Base-by-base conservation (phyloP, 2,888 invertebrate species). In the Drosophila macrospina region DNA sequence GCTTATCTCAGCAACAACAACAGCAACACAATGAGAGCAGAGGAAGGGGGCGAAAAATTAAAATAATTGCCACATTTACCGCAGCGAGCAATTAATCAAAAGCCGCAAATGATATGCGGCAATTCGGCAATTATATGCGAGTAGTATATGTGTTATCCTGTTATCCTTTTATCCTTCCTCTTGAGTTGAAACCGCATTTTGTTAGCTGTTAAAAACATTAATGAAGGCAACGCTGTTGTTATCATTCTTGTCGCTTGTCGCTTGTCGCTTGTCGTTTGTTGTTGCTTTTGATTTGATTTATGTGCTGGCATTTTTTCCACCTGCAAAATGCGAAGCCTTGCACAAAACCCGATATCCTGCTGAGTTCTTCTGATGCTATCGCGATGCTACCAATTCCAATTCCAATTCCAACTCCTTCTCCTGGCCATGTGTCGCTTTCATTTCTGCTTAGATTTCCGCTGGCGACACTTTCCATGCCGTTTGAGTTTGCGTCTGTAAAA, bases 11-110 rank as follows among this genome's bases (percentile, higher is more conserved):
- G 41, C 45, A 44, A 24, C 11, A 24, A 5, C 41, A 41, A 20
- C 5, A 41, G 6, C 2, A 20, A 20, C 11, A 41, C 20, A 20
- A 20, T 20, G n/a, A n/a, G n/a, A 20, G 20, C 20, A 20, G 20
- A 6, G 6, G 20, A 56, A 54, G 16, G 16, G 15, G 45, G 51
- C 51, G 34, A 36, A 50, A 70, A 81, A 89, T 83, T 83, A 78
- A 87, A 83, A 89, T 83, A 83, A 85, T 83, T 89, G 86, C 89
- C 88, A 81, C 88, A 83, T 83, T 89, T 81, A 79, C 75, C 74
- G 64, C 84, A 71, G 72, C 67, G 67, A 57, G 69, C 72, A 85
- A 85, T 88, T 85, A 88, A 89, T 85, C 85, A 77, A 70, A 69
- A 26, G 68, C 59, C 65, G 45, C 57, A 59, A 82, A 76, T 67